phyloP scores from a whole-genome alignment of 2,888 invertebrate species.

The Sericinus montela region DNA sequence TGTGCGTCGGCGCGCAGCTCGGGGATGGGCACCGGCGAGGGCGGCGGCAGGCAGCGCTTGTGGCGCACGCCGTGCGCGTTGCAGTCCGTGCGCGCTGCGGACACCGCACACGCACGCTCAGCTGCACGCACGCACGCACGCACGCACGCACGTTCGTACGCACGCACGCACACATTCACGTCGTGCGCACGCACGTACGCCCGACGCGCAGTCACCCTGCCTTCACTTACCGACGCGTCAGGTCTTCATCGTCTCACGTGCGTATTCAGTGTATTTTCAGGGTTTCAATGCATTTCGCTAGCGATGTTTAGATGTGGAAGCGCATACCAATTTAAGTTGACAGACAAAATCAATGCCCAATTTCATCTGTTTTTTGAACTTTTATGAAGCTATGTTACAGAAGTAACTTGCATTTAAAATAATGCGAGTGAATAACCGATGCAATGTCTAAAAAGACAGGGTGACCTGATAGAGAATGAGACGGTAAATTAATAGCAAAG shows the following conservation, averaged over 20 bases:
- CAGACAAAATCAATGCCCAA: constrained; percentile 5
- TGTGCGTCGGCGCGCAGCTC: constrained; percentile 86
- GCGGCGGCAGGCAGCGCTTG: constrained; percentile 89
- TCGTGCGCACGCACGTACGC: constrained; percentile 11
- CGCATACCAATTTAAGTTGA: constrained; percentile 12
- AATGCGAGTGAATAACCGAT: constrained; percentile 12
- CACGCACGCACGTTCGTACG: constrained; percentile 20
- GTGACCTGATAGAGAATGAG: constrained; percentile 43
- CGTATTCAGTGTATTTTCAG: constrained; percentile 3
- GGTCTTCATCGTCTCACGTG: background rate
- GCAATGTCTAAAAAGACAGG: constrained; percentile 43
- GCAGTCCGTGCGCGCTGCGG: constrained; percentile 78
- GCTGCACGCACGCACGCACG: constrained; percentile 25
- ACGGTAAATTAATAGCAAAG: constrained; percentile 39
- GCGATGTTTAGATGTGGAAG: constrained; percentile 14
- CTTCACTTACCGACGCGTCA: constrained; percentile 23
- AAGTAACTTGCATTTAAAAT: background rate
- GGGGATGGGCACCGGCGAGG: constrained; percentile 90
- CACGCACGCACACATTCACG: constrained; percentile 22
- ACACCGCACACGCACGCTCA: constrained; percentile 52
- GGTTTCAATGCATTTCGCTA: constrained; percentile 2
- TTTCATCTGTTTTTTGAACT: constrained; percentile 1
- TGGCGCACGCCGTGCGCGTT: constrained; percentile 93
- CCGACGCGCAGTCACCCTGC: constrained; percentile 24
- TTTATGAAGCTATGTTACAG: constrained; percentile 8